Percentiles rank a stretch among this genome's conserved stretches.
Conservation (phyloP, 2,888 invertebrate species). For the Linnaemya tessellans region DNA sequence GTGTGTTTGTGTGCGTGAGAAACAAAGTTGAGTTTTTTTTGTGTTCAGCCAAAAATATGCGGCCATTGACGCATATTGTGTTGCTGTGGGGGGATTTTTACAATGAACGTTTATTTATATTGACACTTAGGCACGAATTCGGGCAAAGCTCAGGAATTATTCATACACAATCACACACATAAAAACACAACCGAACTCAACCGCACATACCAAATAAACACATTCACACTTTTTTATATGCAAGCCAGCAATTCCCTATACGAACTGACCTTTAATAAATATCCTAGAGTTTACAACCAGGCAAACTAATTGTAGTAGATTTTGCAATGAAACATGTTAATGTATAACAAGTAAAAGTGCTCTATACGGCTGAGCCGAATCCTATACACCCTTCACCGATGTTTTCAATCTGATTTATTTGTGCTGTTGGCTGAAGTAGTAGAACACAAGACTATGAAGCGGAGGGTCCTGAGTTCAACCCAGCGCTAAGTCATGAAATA, state of each 20-base stretch:
- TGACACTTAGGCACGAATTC: slow-evolving; percentile 66
- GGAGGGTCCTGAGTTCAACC: no score
- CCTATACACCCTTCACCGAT: no score
- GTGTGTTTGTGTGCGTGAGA: not conserved
- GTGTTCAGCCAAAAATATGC: slow-evolving; percentile 44
- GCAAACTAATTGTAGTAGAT: not conserved
- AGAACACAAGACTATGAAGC: no score
- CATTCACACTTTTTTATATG: not conserved
- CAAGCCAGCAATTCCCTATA: not conserved
- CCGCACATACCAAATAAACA: slow-evolving; percentile 6
- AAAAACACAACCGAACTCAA: not conserved
- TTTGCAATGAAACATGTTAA: no score
- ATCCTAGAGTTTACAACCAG: no score
- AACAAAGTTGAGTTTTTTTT: slow-evolving; percentile 15
- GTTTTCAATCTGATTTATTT: no score
- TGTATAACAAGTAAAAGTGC: no score
- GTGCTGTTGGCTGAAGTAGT: no score
- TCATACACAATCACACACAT: no score
- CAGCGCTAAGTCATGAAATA: no score
- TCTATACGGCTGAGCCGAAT: no score
- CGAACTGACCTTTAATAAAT: not conserved
- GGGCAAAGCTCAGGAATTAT: slow-evolving; percentile 12
- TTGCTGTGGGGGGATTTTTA: slow-evolving; percentile 41
- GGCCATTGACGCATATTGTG: slow-evolving; percentile 12
- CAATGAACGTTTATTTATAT: slow-evolving; percentile 61